phyloP scores from a whole-genome alignment of 2,113 vertebrate genomes.

The Colaptes auratus region DNA sequence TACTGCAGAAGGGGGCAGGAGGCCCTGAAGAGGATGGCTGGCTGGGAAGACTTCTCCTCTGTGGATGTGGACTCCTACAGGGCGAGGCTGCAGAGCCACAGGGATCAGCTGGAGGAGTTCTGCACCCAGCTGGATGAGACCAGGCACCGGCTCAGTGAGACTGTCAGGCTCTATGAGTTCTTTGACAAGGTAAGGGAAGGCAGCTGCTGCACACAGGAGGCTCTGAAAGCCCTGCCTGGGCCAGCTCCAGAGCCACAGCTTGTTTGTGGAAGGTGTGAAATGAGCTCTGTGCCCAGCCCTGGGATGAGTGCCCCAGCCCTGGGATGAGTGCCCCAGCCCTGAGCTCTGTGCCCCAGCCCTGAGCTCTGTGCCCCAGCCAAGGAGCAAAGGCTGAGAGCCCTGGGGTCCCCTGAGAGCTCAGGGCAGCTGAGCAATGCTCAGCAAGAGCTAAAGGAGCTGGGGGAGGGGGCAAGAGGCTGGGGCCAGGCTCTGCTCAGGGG shows the following conservation, averaged over 20 bases:
- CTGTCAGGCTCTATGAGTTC: slow-evolving; percentile 77
- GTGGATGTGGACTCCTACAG: slow-evolving; percentile 69
- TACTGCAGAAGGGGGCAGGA: slow-evolving; percentile 79
- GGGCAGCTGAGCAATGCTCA: no score
- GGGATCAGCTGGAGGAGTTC: slow-evolving; percentile 75
- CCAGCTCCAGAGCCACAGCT: not conserved
- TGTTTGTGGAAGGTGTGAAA: not conserved
- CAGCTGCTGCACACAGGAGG: not conserved
- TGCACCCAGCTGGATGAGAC: slow-evolving; percentile 75
- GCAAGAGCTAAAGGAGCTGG: no score
- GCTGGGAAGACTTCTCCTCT: slow-evolving; percentile 75
- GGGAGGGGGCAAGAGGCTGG: not conserved
- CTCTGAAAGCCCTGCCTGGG: not conserved
- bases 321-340: no score
- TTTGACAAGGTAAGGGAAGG: slow-evolving; percentile 79
- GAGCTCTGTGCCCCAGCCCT: no score
- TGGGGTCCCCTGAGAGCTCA: no score
- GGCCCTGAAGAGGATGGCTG: slow-evolving; percentile 74
- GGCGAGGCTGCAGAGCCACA: slow-evolving; percentile 69
- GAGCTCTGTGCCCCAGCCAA: no score
- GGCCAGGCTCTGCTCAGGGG: not conserved
- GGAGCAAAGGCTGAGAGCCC: no score
- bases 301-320: no score
- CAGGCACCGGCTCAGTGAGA: slow-evolving; percentile 74
- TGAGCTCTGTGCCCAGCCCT: no score